Conservation (phyloP, 2,797 vertebrate genomes). For the Chanos chanos region DNA sequence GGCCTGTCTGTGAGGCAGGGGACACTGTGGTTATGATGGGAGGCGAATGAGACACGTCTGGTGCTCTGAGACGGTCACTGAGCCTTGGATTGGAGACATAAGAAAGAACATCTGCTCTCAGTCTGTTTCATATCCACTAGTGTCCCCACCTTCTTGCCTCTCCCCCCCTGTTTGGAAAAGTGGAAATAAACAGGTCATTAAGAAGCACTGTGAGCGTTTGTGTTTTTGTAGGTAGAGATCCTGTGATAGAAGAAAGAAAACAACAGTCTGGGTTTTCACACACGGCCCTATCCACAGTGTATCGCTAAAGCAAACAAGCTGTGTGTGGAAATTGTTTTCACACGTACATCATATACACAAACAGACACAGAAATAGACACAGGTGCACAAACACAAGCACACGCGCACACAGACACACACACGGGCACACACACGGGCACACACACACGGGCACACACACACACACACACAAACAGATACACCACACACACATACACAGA, state of each 20-base stretch:
- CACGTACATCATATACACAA: slow-evolving; percentile 40
- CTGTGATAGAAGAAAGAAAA: slow-evolving; percentile 40
- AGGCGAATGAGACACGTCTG: too few species aligned
- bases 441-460: slow-evolving; percentile 7
- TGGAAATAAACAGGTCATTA: too few species aligned
- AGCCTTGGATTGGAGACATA: too few species aligned
- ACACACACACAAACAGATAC: background rate
- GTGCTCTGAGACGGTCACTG: too few species aligned
- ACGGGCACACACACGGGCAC: slow-evolving; percentile 1
- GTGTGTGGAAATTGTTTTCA: slow-evolving; percentile 23
- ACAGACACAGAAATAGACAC: slow-evolving; percentile 36
- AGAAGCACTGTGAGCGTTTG: slow-evolving; percentile 7
- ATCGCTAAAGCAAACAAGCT: slow-evolving; percentile 2
- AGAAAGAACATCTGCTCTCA: too few species aligned
- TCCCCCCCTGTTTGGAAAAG: too few species aligned
- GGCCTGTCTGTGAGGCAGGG: too few species aligned
- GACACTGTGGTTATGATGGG: too few species aligned
- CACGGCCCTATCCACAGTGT: slow-evolving; percentile 19
- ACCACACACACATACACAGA: too few species aligned
- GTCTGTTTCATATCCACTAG: too few species aligned
- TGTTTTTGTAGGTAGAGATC: slow-evolving; percentile 40
- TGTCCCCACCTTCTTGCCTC: too few species aligned
- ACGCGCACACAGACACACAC: background rate
- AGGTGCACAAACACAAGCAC: background rate
- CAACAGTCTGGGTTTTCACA: slow-evolving; percentile 29